phyloP scores from a whole-genome alignment of 2,888 invertebrate species.

The Ennomos erosarius region DNA sequence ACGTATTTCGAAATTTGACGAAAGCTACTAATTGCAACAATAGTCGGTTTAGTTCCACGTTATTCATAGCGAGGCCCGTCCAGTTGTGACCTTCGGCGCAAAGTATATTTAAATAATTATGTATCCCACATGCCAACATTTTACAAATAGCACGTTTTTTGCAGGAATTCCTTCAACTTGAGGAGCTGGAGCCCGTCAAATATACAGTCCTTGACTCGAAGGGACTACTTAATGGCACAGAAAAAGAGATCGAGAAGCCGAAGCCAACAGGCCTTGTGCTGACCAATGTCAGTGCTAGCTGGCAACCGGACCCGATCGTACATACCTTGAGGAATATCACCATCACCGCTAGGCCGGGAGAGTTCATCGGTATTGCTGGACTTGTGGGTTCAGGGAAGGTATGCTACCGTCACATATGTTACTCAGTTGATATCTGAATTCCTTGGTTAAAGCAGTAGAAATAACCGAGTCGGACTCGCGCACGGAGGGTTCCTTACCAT shows the following conservation, averaged over 20 bases:
- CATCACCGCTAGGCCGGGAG: constrained; percentile 81
- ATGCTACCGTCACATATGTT: constrained; percentile 12
- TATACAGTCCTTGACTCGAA: constrained; percentile 48
- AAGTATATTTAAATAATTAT: too few species aligned
- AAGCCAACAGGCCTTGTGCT: constrained; percentile 64
- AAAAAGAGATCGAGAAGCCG: constrained; percentile 53
- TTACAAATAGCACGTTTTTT: constrained; percentile 24
- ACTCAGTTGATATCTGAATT: too few species aligned
- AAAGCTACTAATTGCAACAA: too few species aligned
- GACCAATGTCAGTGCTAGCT: constrained; percentile 73
- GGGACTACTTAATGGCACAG: constrained; percentile 56
- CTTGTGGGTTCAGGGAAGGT: constrained; percentile 92
- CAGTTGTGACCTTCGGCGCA: too few species aligned
- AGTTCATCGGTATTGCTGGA: constrained; percentile 89
- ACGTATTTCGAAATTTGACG: too few species aligned
- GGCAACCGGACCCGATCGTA: constrained; percentile 75
- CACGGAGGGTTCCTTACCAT: too few species aligned
- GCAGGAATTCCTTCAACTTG: constrained; percentile 75
- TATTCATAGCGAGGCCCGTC: too few species aligned
- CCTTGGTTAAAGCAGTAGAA: too few species aligned
- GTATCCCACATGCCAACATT: too few species aligned
- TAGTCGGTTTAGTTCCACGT: too few species aligned
- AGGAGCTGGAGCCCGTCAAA: constrained; percentile 65
- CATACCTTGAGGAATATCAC: constrained; percentile 83
- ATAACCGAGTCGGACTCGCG: too few species aligned